Conservation (phyloP, 2,113 vertebrate genomes). For the Amia ocellicauda region DNA sequence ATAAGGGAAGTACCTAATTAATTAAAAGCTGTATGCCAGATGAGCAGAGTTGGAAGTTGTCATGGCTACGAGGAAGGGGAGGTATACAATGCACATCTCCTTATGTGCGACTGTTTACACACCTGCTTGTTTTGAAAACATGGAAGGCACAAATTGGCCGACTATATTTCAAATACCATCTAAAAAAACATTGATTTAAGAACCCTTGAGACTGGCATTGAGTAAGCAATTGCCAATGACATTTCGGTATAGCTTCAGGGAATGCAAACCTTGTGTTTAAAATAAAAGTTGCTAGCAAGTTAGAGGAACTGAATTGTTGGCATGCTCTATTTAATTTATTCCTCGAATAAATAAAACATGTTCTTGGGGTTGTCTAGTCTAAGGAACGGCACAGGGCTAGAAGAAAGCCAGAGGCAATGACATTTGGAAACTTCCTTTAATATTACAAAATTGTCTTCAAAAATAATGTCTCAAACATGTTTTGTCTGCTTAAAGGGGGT, state of each 20-base stretch:
- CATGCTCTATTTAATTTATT: background rate
- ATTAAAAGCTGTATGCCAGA: too few species aligned
- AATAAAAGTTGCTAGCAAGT: background rate
- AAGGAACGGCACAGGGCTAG: background rate
- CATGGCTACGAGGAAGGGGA: slow-evolving; percentile 12
- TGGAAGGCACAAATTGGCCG: slow-evolving; percentile 6
- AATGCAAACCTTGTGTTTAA: background rate
- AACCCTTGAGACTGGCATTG: background rate
- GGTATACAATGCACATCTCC: too few species aligned
- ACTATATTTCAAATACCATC: slow-evolving; percentile 16
- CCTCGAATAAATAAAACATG: background rate
- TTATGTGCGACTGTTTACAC: too few species aligned
- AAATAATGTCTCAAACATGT: too few species aligned
- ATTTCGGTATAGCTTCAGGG: slow-evolving; percentile 8
- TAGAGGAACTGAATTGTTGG: background rate
- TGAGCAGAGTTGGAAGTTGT: too few species aligned
- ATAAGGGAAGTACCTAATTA: too few species aligned
- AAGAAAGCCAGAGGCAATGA: background rate
- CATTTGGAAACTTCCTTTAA: background rate
- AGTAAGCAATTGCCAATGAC: slow-evolving; percentile 12
- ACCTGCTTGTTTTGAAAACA: too few species aligned
- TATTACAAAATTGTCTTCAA: too few species aligned
- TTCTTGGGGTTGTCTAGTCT: background rate
- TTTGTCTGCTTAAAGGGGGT: too few species aligned
- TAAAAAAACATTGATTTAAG: background rate